Evolutionary conservation across 2,113 vertebrate genomes (phyloP).

Genomic region (Dolichallabes microphthalmus): DNA sequence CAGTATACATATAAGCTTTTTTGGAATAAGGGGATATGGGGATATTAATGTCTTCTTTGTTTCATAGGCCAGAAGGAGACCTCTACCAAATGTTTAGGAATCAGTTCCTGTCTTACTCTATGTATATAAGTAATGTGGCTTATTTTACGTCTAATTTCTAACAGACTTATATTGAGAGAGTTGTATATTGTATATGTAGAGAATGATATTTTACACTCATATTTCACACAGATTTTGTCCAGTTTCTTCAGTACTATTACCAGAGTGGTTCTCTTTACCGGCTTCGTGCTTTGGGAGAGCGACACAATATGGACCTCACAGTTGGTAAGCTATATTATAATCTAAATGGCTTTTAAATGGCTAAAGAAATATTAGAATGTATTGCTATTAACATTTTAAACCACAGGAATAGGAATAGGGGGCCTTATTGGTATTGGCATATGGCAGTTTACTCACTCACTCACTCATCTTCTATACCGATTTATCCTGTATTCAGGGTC

Average conservation of each 20-base stretch:
- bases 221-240: conserved; percentile 82
- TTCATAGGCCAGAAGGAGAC: conserved; percentile 85
- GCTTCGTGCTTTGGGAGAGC: conserved; percentile 87
- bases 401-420: background rate
- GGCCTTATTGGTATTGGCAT: background rate
- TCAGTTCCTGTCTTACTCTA: conserved; percentile 91
- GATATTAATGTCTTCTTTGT: conserved; percentile 33
- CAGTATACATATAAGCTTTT: no score
- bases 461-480: no score
- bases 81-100: conserved; percentile 98
- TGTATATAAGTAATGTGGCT: conserved; percentile 88
- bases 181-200: background rate
- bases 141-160: background rate
- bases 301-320: conserved; percentile 81
- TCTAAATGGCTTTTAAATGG: background rate
- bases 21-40: background rate
- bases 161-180: background rate
- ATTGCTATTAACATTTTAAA: background rate
- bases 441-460: no score
- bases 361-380: background rate
- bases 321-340: conserved; percentile 34
- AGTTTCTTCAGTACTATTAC: conserved; percentile 98
- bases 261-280: conserved; percentile 94
- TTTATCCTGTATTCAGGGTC: no score
- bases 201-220: background rate